These are phyloP conservation scores for Neelides sp. DNA, from an alignment of 1,140 invertebrate species.

Conservation along the genomic window DNA sequence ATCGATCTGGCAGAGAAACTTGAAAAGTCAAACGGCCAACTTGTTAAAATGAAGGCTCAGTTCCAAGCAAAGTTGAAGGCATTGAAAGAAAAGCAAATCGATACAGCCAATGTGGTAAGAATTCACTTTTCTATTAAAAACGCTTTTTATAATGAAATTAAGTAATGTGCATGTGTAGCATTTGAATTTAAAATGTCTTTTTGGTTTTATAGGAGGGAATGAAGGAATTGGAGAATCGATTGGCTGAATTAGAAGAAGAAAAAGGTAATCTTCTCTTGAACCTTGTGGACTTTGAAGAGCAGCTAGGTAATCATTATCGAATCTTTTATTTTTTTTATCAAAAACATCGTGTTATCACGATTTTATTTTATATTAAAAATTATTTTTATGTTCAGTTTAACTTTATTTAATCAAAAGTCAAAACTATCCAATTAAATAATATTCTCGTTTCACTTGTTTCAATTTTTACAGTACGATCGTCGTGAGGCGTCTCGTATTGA, in stretches of 20 bases:
- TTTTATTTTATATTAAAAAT: too few relatives aligned
- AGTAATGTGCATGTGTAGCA: constrained; percentile 10
- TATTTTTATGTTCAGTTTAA: too few relatives aligned
- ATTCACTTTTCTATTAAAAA: background rate
- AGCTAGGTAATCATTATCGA: constrained; percentile 21
- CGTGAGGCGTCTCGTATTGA: too few relatives aligned
- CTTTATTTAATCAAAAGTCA: too few relatives aligned
- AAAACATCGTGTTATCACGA: too few relatives aligned
- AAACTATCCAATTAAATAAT: too few relatives aligned
- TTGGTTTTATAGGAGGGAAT: constrained; percentile 41
- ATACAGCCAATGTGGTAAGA: constrained; percentile 5
- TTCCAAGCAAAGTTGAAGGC: constrained; percentile 16
- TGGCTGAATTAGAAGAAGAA: constrained; percentile 74
- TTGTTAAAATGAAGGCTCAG: constrained; percentile 13
- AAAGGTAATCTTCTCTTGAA: constrained; percentile 74
- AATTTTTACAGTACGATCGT: too few relatives aligned
- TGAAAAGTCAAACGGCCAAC: background rate
- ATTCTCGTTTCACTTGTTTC: too few relatives aligned
- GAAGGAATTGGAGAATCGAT: constrained; percentile 55
- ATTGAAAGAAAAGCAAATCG: constrained; percentile 13
- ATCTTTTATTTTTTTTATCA: too few relatives aligned
- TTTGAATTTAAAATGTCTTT: constrained; percentile 12
- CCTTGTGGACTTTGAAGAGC: constrained; percentile 52
- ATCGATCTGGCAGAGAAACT: constrained; percentile 2
- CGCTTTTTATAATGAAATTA: too few relatives aligned